phyloP scores from a whole-genome alignment of 2,113 vertebrate species.

The Alaudala cheleensis region DNA sequence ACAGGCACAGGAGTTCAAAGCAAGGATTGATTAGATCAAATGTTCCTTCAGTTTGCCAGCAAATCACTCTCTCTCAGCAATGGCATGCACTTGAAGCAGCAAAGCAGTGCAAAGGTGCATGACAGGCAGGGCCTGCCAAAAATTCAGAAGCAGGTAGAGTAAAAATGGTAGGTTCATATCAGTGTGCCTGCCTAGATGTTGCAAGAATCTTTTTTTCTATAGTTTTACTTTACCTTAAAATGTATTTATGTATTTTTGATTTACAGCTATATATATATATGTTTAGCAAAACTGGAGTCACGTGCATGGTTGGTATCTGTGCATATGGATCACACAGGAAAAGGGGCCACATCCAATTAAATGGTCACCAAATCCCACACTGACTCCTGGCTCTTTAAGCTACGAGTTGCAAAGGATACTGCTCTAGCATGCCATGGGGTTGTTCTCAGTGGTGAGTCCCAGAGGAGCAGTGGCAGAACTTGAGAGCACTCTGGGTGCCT shows the following conservation, averaged over 20 bases:
- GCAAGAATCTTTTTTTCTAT: neutral
- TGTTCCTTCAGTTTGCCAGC: neutral
- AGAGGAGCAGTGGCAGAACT: neutral
- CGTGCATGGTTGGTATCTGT: neutral
- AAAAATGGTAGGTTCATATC: neutral
- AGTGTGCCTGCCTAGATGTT: neutral
- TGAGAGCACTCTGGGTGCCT: accelerated
- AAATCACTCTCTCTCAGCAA: neutral
- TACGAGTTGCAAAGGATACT: neutral
- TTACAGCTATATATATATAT: accelerated
- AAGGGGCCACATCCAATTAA: neutral
- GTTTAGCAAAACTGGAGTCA: neutral
- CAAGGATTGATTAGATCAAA: neutral
- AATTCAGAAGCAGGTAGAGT: neutral
- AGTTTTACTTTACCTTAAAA: neutral
- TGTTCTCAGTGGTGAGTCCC: neutral
- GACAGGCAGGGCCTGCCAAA: neutral
- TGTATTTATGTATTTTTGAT: neutral
- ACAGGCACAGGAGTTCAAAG: neutral
- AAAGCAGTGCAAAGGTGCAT: neutral
- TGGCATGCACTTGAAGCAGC: neutral
- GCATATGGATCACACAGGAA: neutral
- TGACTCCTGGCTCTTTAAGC: neutral
- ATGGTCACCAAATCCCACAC: neutral
- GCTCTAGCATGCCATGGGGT: neutral